Base-by-base conservation (phyloP, 2,888 invertebrate genomes). In the Schizotus pectinicornis region DNA sequence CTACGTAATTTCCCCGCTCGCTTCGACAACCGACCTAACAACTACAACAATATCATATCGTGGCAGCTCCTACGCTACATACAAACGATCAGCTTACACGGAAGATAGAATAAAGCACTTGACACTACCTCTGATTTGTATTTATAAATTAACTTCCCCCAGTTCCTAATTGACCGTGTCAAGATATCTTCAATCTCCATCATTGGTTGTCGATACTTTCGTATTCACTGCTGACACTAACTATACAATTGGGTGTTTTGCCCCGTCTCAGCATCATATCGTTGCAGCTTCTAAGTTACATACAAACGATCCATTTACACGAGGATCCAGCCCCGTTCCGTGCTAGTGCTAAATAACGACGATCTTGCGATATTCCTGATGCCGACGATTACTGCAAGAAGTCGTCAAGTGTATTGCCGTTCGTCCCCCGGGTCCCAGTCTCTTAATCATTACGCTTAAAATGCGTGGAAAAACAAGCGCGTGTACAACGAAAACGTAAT, bases 391-490 rank as follows among this genome's bases (percentile, higher is more conserved):
- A 63, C 63, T 56, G 58, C 61, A 61, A 57, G 61, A 62, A 55
- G 59, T 58, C 61, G 63, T 62, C 62, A 62, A 52, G 55, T 54
- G 54, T 54, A 58, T 58, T 58, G 54, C 47, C 43, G 54, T 14
- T 14, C 37, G 37, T 66, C 68, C 65, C 63, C 12, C 14, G 68
- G 64, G 66, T 59, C 61, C 50, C 52, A 57, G 60, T 59, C 60
- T 54, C 56, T 68, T 69, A 70, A 70, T 70, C 67, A 64, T 64
- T 65, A 65, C 65, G 62, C 63, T 69, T 69, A 69, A 69, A 70
- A 67, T 65, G 68, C 66, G 69, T 65, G 64, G 67, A 51, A 59
- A 59, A 65, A 67, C 63, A 65, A 62, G 63, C 50, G 60, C 63
- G 62, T 60, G 52, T 58, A 66, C 61, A 58, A 36, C 53, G 50